These are phyloP conservation scores for Mycalesis mineus DNA, from an alignment of 2,888 invertebrate species.

Conservation along the genomic window DNA sequence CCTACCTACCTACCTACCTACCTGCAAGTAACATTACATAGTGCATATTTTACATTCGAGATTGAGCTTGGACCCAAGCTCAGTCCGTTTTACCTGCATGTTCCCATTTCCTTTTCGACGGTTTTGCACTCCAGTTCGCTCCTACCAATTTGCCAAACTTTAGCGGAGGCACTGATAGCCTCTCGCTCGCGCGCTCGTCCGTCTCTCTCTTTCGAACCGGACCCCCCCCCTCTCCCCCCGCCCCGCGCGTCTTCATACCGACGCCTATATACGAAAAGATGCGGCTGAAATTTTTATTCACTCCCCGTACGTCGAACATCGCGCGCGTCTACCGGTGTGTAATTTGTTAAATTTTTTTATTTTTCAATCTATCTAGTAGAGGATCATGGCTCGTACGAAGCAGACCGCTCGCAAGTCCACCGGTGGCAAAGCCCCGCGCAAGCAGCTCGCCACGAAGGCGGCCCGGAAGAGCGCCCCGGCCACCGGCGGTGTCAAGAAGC, in stretches of 20 bases:
- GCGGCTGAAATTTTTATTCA: background rate
- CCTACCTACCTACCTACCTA: no score
- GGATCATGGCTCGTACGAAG: constrained; percentile 73
- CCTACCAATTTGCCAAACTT: no score
- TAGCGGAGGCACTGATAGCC: background rate
- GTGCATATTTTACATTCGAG: no score
- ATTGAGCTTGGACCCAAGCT: no score
- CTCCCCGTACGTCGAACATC: background rate
- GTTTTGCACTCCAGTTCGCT: no score
- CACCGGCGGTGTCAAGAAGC: constrained; percentile 84
- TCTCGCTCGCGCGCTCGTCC: background rate
- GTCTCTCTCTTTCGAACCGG: background rate
- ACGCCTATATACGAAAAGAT: background rate
- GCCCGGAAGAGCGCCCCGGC: constrained; percentile 84
- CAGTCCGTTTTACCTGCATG: no score
- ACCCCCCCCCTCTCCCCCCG: no score
- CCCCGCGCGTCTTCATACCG: background rate
- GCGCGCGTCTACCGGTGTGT: background rate
- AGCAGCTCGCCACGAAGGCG: constrained; percentile 83
- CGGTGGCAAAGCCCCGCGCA: constrained; percentile 82
- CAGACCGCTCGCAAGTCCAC: constrained; percentile 61
- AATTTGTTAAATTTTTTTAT: no score
- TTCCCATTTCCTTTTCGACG: no score
- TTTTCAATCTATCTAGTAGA: background rate
- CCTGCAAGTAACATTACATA: no score